These are phyloP conservation scores for Lasioglossum marginatum DNA, from an alignment of 2,888 invertebrate genomes.

Conservation along the genomic window DNA sequence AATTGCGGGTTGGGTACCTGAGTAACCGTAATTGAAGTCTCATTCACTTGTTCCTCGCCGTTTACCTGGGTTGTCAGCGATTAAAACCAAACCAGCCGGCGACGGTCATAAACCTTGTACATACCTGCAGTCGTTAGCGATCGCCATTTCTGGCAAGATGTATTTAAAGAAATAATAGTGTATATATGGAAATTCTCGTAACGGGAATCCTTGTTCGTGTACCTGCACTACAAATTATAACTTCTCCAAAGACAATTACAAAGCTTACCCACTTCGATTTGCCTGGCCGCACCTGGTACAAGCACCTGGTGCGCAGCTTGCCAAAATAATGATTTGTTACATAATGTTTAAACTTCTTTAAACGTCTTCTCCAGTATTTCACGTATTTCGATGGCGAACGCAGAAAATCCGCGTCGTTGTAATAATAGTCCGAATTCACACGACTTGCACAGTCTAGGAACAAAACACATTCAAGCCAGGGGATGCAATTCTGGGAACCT, in stretches of 20 bases:
- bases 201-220: neutral
- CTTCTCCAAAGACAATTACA: neutral
- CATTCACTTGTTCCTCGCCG: neutral
- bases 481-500: neutral
- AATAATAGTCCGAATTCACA: neutral
- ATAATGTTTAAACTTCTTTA: neutral
- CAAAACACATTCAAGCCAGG: neutral
- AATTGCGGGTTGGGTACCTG: neutral
- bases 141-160: neutral
- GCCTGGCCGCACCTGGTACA: neutral
- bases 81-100: neutral
- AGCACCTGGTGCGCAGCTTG: neutral
- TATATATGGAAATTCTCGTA: neutral
- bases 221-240: neutral
- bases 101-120: conserved; percentile 2
- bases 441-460: neutral
- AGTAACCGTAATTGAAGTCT: conserved; percentile 2
- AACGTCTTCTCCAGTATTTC: neutral
- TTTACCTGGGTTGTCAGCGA: neutral
- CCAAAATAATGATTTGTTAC: neutral
- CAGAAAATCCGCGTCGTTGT: neutral
- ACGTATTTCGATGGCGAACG: neutral
- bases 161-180: neutral
- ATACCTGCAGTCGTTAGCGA: neutral
- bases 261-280: neutral